Percentiles rank a stretch among this genome's conserved stretches.
Evolutionary conservation across 2,797 vertebrate species (phyloP).

Genomic region (Melanotaenia parkinsoni): DNA sequence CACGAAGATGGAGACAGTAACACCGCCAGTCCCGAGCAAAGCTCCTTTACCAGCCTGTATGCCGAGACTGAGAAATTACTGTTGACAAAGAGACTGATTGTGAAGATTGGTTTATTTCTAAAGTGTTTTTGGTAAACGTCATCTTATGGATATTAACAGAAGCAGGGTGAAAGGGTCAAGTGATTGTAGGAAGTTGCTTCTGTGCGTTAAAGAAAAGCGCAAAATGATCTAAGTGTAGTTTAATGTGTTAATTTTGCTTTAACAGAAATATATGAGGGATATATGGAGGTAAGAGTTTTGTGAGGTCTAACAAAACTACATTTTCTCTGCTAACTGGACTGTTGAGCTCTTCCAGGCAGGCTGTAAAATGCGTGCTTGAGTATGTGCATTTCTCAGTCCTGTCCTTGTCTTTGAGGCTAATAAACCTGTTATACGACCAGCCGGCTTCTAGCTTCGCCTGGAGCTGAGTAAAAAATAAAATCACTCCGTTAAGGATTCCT

Average conservation of each 20-base stretch:
- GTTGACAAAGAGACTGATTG: too few relatives aligned
- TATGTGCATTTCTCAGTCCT: conserved; percentile 46
- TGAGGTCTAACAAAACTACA: conserved; percentile 32
- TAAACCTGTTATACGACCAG: conserved; percentile 71
- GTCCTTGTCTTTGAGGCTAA: conserved; percentile 63
- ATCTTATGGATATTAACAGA: background rate
- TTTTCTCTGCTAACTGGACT: conserved; percentile 14
- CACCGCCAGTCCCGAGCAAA: conserved; percentile 30
- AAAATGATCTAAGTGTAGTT: background rate
- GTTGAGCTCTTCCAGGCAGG: conserved; percentile 19
- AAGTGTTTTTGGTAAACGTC: too few relatives aligned
- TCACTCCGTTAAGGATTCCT: conserved; percentile 61
- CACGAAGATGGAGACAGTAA: conserved; percentile 48
- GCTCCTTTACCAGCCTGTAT: too few relatives aligned
- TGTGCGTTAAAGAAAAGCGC: too few relatives aligned
- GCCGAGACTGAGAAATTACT: too few relatives aligned
- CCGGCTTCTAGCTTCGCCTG: conserved; percentile 53
- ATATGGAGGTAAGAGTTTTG: conserved; percentile 24
- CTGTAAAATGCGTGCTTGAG: conserved; percentile 43
- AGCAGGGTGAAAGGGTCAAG: background rate
- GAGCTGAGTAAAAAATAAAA: conserved; percentile 62
- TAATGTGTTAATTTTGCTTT: conserved; percentile 17
- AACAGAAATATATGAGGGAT: background rate
- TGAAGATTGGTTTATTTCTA: too few relatives aligned
- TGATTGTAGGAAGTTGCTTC: too few relatives aligned